Evolutionary conservation across 1,140 invertebrate species (phyloP).

Genomic region (Pollicipes pollicipes): DNA sequence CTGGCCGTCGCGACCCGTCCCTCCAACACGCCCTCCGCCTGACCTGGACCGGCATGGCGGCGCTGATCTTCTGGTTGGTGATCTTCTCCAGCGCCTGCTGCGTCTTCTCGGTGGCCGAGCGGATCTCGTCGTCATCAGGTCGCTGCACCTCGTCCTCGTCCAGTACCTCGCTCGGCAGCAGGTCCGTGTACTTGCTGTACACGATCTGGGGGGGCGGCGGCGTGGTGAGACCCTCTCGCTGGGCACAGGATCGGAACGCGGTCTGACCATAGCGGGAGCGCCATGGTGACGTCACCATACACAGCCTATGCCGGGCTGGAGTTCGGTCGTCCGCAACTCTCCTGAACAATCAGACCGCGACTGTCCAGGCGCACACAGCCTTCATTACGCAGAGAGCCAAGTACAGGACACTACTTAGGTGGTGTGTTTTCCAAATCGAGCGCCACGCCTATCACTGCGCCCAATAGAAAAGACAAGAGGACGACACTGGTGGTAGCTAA

Average conservation of each 20-base stretch:
- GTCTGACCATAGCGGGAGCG: neutral
- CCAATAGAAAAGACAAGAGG: too few relatives aligned
- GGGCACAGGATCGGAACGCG: neutral
- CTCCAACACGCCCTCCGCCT: too few relatives aligned
- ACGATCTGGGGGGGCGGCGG: conserved; percentile 77
- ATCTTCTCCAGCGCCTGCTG: conserved; percentile 64
- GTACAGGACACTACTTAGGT: too few relatives aligned
- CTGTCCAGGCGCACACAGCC: too few relatives aligned
- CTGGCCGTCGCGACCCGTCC: too few relatives aligned
- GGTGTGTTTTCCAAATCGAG: too few relatives aligned
- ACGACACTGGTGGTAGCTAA: too few relatives aligned
- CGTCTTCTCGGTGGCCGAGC: conserved; percentile 72
- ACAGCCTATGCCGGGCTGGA: too few relatives aligned
- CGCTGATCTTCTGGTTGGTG: conserved; percentile 68
- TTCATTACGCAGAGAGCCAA: too few relatives aligned
- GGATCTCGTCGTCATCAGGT: conserved; percentile 65
- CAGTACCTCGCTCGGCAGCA: conserved; percentile 81
- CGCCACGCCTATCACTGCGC: too few relatives aligned
- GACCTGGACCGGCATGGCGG: conserved; percentile 35
- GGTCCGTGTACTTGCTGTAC: conserved; percentile 84
- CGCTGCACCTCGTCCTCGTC: conserved; percentile 70
- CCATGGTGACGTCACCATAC: neutral
- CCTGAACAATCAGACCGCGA: too few relatives aligned
- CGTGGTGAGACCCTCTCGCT: neutral
- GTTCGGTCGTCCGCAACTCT: too few relatives aligned